These are phyloP conservation scores for Drosophila conformis DNA, from an alignment of 2,888 invertebrate species.

Conservation along the genomic window DNA sequence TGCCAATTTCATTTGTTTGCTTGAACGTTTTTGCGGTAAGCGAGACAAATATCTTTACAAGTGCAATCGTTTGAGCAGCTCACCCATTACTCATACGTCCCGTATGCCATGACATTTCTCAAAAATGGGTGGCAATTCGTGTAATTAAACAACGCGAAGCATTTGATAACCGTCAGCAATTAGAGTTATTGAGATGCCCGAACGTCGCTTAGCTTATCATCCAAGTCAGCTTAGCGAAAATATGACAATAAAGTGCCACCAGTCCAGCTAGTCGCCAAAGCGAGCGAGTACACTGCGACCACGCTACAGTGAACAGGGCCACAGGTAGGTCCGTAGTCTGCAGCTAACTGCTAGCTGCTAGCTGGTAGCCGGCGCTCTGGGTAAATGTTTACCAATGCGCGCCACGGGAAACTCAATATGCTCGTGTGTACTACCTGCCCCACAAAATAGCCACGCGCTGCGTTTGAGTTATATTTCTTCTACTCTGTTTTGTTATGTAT, in stretches of 20 bases:
- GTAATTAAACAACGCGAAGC: conserved; percentile 63
- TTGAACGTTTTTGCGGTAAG: conserved; percentile 13
- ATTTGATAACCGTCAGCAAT: conserved; percentile 70
- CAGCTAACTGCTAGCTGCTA: conserved; percentile 5
- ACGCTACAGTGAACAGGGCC: conserved; percentile 33
- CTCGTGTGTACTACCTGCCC: conserved; percentile 24
- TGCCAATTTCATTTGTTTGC: conserved; percentile 5
- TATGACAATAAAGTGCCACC: conserved; percentile 53
- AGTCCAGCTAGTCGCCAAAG: neutral
- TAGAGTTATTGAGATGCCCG: conserved; percentile 67
- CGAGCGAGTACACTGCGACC: conserved; percentile 15
- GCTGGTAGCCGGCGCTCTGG: conserved; percentile 35
- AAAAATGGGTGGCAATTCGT: conserved; percentile 51
- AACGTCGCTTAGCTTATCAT: conserved; percentile 58
- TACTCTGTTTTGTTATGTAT: neutral
- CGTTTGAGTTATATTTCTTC: conserved; percentile 42
- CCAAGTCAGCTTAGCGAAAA: conserved; percentile 44
- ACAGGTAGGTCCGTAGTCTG: conserved; percentile 11
- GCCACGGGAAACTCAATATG: conserved; percentile 77
- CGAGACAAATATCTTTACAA: conserved; percentile 64
- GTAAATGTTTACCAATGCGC: conserved; percentile 72
- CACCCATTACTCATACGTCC: conserved; percentile 53
- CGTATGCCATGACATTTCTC: conserved; percentile 36
- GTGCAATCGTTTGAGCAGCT: conserved; percentile 30
- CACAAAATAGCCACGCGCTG: conserved; percentile 62